These are phyloP conservation scores for Drosophila kohkoa DNA, from an alignment of 1,140 invertebrate genomes.

Conservation along the genomic window DNA sequence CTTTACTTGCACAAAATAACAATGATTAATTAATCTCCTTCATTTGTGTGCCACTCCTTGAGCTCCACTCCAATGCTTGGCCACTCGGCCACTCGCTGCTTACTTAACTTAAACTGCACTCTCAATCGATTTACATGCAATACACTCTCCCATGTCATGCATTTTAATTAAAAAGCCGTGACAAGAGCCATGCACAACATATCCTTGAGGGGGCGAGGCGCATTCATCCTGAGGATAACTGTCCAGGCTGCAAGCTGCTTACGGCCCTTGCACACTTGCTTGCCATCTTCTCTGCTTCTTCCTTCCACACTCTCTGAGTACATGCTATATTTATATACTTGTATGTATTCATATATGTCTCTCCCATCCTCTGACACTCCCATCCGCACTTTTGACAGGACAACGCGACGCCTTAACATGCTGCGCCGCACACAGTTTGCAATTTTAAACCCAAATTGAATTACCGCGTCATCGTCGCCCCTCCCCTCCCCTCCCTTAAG, in stretches of 20 bases:
- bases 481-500: not conserved
- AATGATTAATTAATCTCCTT: constrained; percentile 66
- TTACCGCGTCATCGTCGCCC: constrained; percentile 54
- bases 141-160: constrained; percentile 51
- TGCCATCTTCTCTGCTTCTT: not conserved
- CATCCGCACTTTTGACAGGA: constrained; percentile 31
- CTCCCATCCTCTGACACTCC: not conserved
- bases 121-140: constrained; percentile 67
- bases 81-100: not conserved
- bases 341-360: constrained; percentile 16
- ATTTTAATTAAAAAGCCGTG: constrained; percentile 75
- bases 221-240: constrained; percentile 8
- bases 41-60: constrained; percentile 11
- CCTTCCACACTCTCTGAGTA: not conserved
- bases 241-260: constrained; percentile 23
- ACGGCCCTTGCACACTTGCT: constrained; percentile 1
- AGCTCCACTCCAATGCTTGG: not conserved
- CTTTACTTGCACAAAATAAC: constrained; percentile 51
- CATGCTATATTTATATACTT: constrained; percentile 5
- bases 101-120: constrained; percentile 63
- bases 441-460: constrained; percentile 82
- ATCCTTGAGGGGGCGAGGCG: constrained; percentile 6
- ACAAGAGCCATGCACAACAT: constrained; percentile 19
- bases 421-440: constrained; percentile 59
- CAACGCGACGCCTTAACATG: constrained; percentile 56